Evolutionary conservation across 2,113 vertebrate species (phyloP).

Genomic region (Struthidea cinerea): DNA sequence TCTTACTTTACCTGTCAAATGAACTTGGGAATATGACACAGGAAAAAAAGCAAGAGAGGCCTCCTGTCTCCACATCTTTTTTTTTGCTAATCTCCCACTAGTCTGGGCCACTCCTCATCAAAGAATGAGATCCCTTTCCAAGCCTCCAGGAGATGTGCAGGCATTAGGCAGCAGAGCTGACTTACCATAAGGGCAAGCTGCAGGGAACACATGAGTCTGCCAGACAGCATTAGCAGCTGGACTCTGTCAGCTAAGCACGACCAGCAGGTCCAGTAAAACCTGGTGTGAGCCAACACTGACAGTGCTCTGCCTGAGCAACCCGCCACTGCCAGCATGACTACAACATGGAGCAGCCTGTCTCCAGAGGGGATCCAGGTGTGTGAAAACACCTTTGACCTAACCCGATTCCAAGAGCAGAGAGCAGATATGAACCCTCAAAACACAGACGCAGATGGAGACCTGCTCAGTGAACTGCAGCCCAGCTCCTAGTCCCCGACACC

Average conservation of each 20-base stretch:
- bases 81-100: neutral
- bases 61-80: neutral
- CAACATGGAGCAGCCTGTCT: neutral
- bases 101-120: neutral
- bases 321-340: fast-evolving
- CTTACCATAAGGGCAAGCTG: neutral
- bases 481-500: fast-evolving
- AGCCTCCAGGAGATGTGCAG: neutral
- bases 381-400: neutral
- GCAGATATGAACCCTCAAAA: neutral
- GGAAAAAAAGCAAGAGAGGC: neutral
- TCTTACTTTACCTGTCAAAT: neutral
- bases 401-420: neutral
- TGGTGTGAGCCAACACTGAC: neutral
- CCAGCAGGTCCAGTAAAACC: neutral
- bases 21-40: neutral
- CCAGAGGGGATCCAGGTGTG: neutral
- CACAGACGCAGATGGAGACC: neutral
- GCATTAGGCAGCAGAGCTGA: neutral
- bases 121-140: neutral
- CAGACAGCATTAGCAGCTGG: neutral
- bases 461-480: neutral
- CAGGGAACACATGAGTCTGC: neutral
- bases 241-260: neutral
- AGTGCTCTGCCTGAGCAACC: neutral